A percentile compares a stretch with the other conserved stretches of the same genome.
Evolutionary conservation across 1,140 invertebrate genomes (phyloP).

Genomic region (Plutomurus gul): DNA sequence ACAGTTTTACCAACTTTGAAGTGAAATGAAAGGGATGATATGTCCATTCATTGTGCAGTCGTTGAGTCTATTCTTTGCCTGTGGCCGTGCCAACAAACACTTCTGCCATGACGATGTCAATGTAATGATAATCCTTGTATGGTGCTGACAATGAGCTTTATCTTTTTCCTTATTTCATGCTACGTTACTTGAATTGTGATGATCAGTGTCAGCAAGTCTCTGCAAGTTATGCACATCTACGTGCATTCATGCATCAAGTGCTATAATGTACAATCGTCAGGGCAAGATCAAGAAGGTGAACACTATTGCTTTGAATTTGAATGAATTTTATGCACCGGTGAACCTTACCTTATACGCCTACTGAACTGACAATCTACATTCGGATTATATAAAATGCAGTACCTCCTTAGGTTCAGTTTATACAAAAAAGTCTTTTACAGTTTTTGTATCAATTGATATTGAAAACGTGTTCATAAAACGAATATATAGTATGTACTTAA

Average conservation of each 20-base stretch:
- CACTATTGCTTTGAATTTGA: not conserved
- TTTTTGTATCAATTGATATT: too few species aligned
- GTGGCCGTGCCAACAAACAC: not conserved
- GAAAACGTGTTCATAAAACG: too few species aligned
- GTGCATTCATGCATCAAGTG: not conserved
- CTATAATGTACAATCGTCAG: not conserved
- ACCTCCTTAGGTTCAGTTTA: not conserved
- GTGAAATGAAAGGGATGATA: slow-evolving; percentile 25
- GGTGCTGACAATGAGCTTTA: not conserved
- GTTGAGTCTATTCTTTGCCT: not conserved
- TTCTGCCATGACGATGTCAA: not conserved
- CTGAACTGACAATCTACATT: too few species aligned
- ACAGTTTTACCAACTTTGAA: slow-evolving; percentile 15
- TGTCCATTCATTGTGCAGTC: not conserved
- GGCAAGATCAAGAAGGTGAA: not conserved
- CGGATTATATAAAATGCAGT: too few species aligned
- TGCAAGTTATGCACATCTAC: not conserved
- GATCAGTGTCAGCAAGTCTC: not conserved
- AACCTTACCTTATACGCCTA: not conserved
- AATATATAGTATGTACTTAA: too few species aligned
- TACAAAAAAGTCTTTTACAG: too few species aligned
- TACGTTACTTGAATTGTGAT: not conserved
- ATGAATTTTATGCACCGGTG: not conserved
- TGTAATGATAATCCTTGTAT: slow-evolving; percentile 8
- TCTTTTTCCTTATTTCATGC: not conserved